A percentile compares a stretch with the other conserved stretches of the same genome.
Conservation (phyloP, 2,797 vertebrate species). For the Chloroceryle amazona region DNA sequence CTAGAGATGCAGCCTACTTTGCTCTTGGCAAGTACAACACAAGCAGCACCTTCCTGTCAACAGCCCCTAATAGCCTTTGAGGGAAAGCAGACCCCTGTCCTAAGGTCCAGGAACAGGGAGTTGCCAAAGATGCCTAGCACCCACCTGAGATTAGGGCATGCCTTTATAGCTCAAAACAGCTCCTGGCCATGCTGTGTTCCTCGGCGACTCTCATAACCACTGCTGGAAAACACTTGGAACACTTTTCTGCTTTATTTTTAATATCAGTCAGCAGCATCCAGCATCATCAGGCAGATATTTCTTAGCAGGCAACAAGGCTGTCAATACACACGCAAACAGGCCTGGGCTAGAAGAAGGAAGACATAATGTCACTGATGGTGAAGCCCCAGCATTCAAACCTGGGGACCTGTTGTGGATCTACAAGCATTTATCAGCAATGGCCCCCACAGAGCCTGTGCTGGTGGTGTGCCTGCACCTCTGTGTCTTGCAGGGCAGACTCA, state of each 20-base stretch:
- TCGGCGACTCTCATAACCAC: not conserved
- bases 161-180: not conserved
- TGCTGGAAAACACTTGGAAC: not conserved
- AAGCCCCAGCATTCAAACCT: not conserved
- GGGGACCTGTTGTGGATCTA: accelerated
- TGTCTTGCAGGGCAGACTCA: not conserved
- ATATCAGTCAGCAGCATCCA: not conserved
- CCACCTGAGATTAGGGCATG: not conserved
- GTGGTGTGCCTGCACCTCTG: not conserved
- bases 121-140: not conserved
- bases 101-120: not conserved
- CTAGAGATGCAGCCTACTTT: not conserved
- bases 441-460: accelerated
- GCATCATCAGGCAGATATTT: not conserved
- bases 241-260: not conserved
- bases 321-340: not conserved
- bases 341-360: not conserved
- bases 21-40: not conserved
- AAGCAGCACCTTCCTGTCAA: not conserved
- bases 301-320: not conserved
- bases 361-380: accelerated
- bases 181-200: not conserved
- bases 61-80: not conserved
- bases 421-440: not conserved
- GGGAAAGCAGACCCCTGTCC: not conserved